Evolutionary conservation across 2,113 vertebrate genomes (phyloP).

Genomic region (Brevimyrus niger): DNA sequence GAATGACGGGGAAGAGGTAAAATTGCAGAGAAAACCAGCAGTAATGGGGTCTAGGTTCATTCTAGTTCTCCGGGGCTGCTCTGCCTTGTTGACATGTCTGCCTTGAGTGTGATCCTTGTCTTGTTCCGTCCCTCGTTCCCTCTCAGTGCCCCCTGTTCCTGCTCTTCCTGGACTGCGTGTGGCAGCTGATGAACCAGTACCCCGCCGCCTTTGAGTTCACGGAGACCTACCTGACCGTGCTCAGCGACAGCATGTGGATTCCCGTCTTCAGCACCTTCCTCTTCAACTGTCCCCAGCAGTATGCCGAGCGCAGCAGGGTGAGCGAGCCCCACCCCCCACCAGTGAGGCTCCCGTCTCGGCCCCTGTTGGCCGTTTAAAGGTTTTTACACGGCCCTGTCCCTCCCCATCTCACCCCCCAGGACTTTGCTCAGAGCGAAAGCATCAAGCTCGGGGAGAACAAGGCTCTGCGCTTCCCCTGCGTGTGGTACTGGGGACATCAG

Average conservation of each 20-base stretch:
- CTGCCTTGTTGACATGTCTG: background rate
- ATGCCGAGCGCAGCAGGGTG: slow-evolving; percentile 77
- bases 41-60: background rate
- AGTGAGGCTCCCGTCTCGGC: background rate
- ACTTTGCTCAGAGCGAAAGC: slow-evolving; percentile 86
- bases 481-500: slow-evolving; percentile 97
- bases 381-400: background rate
- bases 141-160: slow-evolving; percentile 82
- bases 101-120: background rate
- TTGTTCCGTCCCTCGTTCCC: background rate
- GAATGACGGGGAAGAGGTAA: slow-evolving; percentile 83
- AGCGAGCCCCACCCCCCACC: slow-evolving; percentile 29
- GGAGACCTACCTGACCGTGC: slow-evolving; percentile 78
- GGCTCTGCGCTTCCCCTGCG: slow-evolving; percentile 75
- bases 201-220: slow-evolving; percentile 93
- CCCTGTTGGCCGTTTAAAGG: background rate
- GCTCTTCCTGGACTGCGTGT: slow-evolving; percentile 90
- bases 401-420: slow-evolving; percentile 53
- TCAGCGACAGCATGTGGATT: slow-evolving; percentile 83
- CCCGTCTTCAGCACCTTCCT: slow-evolving; percentile 93
- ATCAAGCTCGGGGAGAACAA: slow-evolving; percentile 80
- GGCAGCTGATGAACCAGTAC: slow-evolving; percentile 91
- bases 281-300: slow-evolving; percentile 85
- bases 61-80: background rate
- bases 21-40: background rate